Conservation (phyloP, 2,113 vertebrate species). For the Ia io region DNA sequence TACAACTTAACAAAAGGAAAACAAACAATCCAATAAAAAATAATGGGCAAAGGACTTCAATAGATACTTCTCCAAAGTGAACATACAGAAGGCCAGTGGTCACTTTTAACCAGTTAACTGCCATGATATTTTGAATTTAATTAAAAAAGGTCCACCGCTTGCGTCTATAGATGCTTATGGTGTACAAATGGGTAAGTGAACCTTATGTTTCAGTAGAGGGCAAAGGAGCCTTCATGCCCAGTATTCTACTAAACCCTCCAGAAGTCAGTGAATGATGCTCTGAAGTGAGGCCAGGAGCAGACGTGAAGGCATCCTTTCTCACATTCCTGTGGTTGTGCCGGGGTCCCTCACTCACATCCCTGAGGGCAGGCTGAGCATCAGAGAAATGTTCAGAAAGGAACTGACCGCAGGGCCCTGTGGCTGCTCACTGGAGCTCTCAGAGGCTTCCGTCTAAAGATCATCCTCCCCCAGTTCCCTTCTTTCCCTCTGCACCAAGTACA, state of each 20-base stretch:
- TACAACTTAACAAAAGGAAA: too few species aligned
- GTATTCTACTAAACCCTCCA: background rate
- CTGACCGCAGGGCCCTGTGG: background rate
- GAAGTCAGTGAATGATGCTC: background rate
- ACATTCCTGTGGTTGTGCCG: background rate
- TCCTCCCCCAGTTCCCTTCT: background rate
- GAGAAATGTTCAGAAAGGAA: background rate
- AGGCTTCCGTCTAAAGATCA: background rate
- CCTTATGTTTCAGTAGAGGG: background rate
- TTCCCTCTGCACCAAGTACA: background rate
- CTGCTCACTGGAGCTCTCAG: rapidly evolving
- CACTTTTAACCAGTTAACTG: too few species aligned
- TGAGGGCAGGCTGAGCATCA: background rate
- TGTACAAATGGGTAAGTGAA: background rate
- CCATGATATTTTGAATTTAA: too few species aligned
- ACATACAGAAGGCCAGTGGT: too few species aligned
- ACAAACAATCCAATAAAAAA: too few species aligned
- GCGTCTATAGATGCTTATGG: too few species aligned
- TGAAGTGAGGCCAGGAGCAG: background rate
- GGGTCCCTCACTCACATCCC: background rate
- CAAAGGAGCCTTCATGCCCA: background rate
- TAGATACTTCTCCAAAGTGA: too few species aligned
- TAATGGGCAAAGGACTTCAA: too few species aligned
- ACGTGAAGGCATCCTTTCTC: background rate
- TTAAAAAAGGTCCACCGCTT: too few species aligned